Evolutionary conservation across 2,797 vertebrate species (phyloP).

Genomic region (Chloroceryle amazona): DNA sequence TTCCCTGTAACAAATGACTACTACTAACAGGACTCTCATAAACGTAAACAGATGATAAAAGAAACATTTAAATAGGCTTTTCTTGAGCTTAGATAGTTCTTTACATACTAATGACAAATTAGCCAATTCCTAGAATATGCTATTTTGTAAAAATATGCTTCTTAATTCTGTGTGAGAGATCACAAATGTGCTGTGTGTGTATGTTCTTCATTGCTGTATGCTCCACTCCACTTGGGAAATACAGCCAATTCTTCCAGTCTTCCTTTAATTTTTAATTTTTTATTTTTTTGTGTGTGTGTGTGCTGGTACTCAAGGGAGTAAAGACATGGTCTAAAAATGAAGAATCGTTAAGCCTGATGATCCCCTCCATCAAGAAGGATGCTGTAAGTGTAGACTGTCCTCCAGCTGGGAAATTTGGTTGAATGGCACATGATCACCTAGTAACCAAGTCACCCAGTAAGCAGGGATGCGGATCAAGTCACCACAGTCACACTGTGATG

Average conservation of each 20-base stretch:
- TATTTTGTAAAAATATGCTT: neutral
- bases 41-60: neutral
- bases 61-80: neutral
- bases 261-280: neutral
- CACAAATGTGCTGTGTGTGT: rapidly evolving
- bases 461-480: neutral
- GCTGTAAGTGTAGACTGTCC: neutral
- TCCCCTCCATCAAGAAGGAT: neutral
- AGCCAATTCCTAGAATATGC: neutral
- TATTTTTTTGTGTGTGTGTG: neutral
- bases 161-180: neutral
- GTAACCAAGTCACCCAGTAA: neutral
- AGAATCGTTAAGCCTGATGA: neutral
- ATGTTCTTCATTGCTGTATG: neutral
- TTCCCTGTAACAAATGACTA: neutral
- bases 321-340: neutral
- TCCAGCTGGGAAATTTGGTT: neutral
- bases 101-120: neutral
- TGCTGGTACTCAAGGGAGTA: neutral
- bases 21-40: neutral
- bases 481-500: rapidly evolving
- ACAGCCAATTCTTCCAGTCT: neutral
- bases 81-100: neutral
- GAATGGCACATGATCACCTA: neutral
- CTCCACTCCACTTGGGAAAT: neutral